Evolutionary conservation across 2,797 vertebrate species (phyloP), one percentile per base, ranked within the genome.

Genomic region (Argentina silus): DNA sequence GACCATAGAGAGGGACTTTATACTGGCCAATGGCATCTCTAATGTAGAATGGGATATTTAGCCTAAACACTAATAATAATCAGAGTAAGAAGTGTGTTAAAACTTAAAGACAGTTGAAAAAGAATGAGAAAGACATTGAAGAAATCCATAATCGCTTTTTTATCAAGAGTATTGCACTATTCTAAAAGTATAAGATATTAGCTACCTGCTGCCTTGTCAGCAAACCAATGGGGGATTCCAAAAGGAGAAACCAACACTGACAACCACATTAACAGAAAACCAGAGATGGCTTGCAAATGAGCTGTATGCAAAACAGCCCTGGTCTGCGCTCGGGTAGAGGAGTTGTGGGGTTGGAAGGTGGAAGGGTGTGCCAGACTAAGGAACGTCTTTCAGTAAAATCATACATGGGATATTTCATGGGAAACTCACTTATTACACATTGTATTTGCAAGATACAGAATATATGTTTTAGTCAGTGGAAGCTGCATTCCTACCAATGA

Each of bases 241-340:
- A 67, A 3, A 50, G 4, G 6, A 72, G 10, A 69, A 65, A 64
- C 14, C 10, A 51, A 68, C 21, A 8, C 15, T 6, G 47, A 55
- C 7, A 68, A 57, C 36, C 9, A 70, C 43, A 61, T 6, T 8
- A 47, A 45, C 67, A 74, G 64, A 67, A 61, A 67, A 77, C 21
- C 14, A 51, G 50, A 10, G 9, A 51, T 97, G 96, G 87, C 92
- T 96, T 95, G 94, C 96, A 97, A 98, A 97, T 95, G 76, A 90
- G 68, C 53, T 70, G 9, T 82, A 98, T 97, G 96, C 96, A 98
- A 98, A 98, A 86, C 73, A 89, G 47, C 7, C 75, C 67, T 36
- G 11, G 5, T 0, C 62, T 6, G 77, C 81, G 76, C 76, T 65
- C 50, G 80, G 43, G 23, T 50, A 77, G 81, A 78, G 83, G 72